Evolutionary conservation across 2,888 invertebrate species (phyloP).

Genomic region (Epsilonema sp.): DNA sequence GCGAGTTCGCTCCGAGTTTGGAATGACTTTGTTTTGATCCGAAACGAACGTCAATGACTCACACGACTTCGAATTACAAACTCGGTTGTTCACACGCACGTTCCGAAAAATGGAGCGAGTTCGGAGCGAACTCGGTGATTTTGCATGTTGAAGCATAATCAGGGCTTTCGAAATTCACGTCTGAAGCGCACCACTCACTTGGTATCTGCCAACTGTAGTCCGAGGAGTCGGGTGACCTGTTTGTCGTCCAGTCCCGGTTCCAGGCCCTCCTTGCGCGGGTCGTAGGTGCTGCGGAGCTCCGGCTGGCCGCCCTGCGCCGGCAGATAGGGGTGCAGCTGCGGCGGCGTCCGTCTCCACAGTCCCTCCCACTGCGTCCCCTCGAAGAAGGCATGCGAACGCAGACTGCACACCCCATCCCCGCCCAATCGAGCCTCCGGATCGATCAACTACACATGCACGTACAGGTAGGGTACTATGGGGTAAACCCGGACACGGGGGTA

Average conservation of each 20-base stretch:
- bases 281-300: conserved; percentile 44
- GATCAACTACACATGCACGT: conserved; percentile 55
- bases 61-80: too few species aligned
- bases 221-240: conserved; percentile 54
- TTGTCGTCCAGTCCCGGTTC: conserved; percentile 70
- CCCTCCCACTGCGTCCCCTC: conserved; percentile 58
- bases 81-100: too few species aligned
- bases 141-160: too few species aligned
- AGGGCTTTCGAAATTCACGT: too few species aligned
- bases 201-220: conserved; percentile 44
- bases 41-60: too few species aligned
- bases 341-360: conserved; percentile 54
- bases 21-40: too few species aligned
- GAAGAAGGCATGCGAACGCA: conserved; percentile 56
- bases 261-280: conserved; percentile 25
- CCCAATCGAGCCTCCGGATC: conserved; percentile 61
- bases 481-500: too few species aligned
- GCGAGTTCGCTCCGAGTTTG: too few species aligned
- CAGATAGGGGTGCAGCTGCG: conserved; percentile 57
- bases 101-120: too few species aligned
- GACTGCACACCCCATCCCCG: conserved; percentile 55
- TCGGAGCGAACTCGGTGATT: too few species aligned
- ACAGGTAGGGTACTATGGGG: too few species aligned
- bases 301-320: conserved; percentile 52
- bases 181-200: too few species aligned